Evolutionary conservation across 2,113 vertebrate species (phyloP).

Genomic region (Gasterosteus aculeatus): DNA sequence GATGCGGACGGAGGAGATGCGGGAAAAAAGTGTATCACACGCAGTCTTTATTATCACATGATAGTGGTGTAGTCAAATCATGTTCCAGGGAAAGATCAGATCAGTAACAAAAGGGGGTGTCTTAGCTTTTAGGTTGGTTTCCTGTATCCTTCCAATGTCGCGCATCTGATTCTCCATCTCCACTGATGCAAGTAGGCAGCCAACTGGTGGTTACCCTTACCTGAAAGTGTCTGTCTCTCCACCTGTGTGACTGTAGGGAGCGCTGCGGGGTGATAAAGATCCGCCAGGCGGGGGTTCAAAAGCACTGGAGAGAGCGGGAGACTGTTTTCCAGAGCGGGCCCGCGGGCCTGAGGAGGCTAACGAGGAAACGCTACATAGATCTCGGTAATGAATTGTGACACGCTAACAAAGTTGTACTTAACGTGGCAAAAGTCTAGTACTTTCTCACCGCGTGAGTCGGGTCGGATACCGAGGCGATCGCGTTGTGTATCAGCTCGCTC

Average conservation of each 20-base stretch:
- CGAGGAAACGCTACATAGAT: conserved; percentile 92
- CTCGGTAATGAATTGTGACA: conserved; percentile 84
- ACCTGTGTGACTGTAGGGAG: conserved; percentile 79
- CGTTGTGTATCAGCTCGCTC: too few species aligned
- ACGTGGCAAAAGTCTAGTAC: too few species aligned
- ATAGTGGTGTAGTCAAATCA: not conserved
- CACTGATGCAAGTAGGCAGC: not conserved
- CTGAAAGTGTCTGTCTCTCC: conserved; percentile 4
- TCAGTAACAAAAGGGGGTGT: not conserved
- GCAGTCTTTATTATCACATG: not conserved
- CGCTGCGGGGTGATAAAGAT: conserved; percentile 94
- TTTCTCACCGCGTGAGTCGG: too few species aligned
- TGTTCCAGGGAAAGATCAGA: not conserved
- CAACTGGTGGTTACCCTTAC: too few species aligned
- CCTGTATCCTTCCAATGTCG: not conserved
- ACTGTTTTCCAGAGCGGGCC: conserved; percentile 85
- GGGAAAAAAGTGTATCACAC: not conserved
- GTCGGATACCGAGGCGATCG: too few species aligned
- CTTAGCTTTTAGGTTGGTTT: too few species aligned
- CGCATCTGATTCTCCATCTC: not conserved
- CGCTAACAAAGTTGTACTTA: not conserved
- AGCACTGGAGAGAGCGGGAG: conserved; percentile 87
- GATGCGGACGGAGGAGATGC: not conserved
- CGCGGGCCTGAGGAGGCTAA: conserved; percentile 81
- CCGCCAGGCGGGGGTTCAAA: conserved; percentile 82